phyloP scores from a whole-genome alignment of 2,888 invertebrate species.

The Drosophila longiperda region DNA sequence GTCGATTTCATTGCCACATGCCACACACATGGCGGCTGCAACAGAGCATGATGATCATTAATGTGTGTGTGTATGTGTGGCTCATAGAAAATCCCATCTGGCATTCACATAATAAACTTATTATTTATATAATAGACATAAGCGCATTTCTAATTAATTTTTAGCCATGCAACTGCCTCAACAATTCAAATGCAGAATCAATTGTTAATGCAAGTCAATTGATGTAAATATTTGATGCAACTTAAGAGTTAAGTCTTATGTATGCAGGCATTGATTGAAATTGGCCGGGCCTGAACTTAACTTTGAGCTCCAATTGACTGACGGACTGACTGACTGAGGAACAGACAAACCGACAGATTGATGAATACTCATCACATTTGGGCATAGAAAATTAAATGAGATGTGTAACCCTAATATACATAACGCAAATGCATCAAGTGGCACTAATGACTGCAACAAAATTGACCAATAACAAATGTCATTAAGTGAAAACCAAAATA shows the following conservation, averaged over 20 bases:
- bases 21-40: neutral
- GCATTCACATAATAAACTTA: slow-evolving; percentile 30
- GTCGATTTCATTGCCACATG: slow-evolving; percentile 59
- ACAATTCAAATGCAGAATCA: neutral
- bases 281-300: slow-evolving; percentile 27
- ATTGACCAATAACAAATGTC: slow-evolving; percentile 37
- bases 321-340: neutral
- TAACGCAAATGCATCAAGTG: slow-evolving; percentile 50
- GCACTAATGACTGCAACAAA: slow-evolving; percentile 33
- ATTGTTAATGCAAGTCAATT: slow-evolving; percentile 30
- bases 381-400: slow-evolving; percentile 71
- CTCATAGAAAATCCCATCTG: slow-evolving; percentile 6
- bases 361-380: slow-evolving; percentile 45
- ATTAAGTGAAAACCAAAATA: slow-evolving; percentile 63
- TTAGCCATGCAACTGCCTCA: neutral
- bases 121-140: slow-evolving; percentile 25
- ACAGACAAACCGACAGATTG: slow-evolving; percentile 24
- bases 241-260: neutral
- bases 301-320: slow-evolving; percentile 3
- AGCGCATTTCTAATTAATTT: slow-evolving; percentile 37
- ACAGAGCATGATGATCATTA: neutral
- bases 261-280: slow-evolving; percentile 30
- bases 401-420: slow-evolving; percentile 49
- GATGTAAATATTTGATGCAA: slow-evolving; percentile 19
- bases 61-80: slow-evolving; percentile 4